Conservation (phyloP, 2,888 invertebrate genomes). For the Lithophane leautieri region DNA sequence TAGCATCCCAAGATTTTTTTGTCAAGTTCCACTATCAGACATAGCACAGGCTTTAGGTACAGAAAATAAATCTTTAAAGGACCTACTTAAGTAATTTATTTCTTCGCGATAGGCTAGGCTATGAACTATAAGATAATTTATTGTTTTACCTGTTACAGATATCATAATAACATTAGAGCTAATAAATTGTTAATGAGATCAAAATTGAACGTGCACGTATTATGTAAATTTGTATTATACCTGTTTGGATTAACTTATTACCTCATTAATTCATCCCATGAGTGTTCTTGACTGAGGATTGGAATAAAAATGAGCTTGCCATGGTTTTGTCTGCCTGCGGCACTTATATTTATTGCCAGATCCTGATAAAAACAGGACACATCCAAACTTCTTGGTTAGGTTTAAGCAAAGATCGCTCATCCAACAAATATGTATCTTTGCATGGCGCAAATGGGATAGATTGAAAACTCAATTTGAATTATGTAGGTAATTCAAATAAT, state of each 20-base stretch:
- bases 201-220: conserved; percentile 66
- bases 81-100: not conserved
- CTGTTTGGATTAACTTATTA: conserved; percentile 56
- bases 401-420: no score
- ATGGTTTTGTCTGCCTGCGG: conserved; percentile 11
- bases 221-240: conserved; percentile 59
- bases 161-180: conserved; percentile 58
- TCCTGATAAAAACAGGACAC: conserved; percentile 18
- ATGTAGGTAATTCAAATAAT: no score
- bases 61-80: no score
- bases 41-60: no score
- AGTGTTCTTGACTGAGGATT: conserved; percentile 34
- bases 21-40: no score
- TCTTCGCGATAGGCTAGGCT: conserved; percentile 3
- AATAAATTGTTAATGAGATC: conserved; percentile 71
- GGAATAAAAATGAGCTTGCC: conserved; percentile 52
- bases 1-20: no score
- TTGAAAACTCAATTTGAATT: no score
- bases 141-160: conserved; percentile 12
- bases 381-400: not conserved
- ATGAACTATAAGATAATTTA: conserved; percentile 34
- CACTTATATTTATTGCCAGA: conserved; percentile 17
- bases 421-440: no score
- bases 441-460: no score
- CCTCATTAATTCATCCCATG: conserved; percentile 55